Base-by-base conservation (phyloP, 2,888 invertebrate species). In the Heliothis peltigera region DNA sequence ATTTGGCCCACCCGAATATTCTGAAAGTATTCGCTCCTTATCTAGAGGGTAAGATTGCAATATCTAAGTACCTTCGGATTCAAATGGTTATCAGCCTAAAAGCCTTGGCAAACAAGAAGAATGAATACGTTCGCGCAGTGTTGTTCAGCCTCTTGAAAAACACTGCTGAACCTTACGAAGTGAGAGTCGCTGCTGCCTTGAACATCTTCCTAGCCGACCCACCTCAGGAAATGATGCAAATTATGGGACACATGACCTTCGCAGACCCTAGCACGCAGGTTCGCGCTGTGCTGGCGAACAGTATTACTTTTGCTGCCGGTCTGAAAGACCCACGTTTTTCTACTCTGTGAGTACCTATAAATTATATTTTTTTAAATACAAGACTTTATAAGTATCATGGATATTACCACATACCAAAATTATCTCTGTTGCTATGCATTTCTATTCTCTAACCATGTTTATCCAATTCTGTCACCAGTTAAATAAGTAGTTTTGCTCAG, bases 161-260 rank as follows among this genome's bases (percentile, higher is more conserved):
- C 84, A 91, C 94, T 3, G 96, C 95, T 62, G 97, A 97, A 81
- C 86, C 92, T 17, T 95, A 96, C 70, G 96, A 97, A 90, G 93
- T 97, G 4, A 96, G 97, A 78, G 95, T 96, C 47, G 95, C 96
- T 39, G 96, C 97, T 47, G 96, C 96, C 0, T 94, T 94, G 61
- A 92, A 95, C 54, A 88, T 97, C 62, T 96, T 97, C 91, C 92
- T 92, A 78, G 93, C 96, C 4, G 91, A 92, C 47, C 97, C 97
- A 32, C 95, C 96, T 4, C 87, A 92, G 21, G 91, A 92, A 7
- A 96, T 97, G 95, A 95, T 97, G 81, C 96, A 96, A 90, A 93
- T 96, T 35, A 96, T 97, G 96, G 97, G 97, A 17, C 91, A 95
- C 79, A 96, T 96, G 90, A 97, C 97, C 2, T 95, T 96, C 65